These are phyloP conservation scores for Heliangelus exortis DNA, from an alignment of 2,797 vertebrate genomes.

Conservation along the genomic window DNA sequence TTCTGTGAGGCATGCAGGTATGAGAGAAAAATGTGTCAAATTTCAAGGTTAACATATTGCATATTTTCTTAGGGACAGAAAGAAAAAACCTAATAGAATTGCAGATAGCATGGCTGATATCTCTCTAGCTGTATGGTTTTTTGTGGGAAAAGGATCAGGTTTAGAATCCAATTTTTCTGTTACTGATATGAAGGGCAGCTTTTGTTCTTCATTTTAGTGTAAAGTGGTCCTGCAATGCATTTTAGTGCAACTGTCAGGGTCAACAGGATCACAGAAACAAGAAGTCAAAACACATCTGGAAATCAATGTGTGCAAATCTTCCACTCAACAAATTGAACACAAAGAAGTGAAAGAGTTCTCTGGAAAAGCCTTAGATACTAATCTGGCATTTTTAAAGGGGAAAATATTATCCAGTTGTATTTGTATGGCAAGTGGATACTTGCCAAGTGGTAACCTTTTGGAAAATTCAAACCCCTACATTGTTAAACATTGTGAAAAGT, in stretches of 20 bases:
- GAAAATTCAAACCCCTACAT: not conserved
- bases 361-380: not conserved
- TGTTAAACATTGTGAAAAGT: not conserved
- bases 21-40: not conserved
- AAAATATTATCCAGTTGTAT: not conserved
- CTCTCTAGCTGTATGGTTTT: not conserved
- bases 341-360: not conserved
- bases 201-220: not conserved
- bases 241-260: not conserved
- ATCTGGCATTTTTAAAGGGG: not conserved
- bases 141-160: not conserved
- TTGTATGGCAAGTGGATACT: not conserved
- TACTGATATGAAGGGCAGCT: not conserved
- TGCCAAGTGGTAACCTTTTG: not conserved
- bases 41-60: slow-evolving; percentile 30
- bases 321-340: not conserved
- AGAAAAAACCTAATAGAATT: not conserved
- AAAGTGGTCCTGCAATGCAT: not conserved
- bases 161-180: not conserved
- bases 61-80: not conserved
- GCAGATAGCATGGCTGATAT: not conserved
- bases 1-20: not conserved
- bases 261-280: not conserved
- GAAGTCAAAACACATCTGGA: not conserved
- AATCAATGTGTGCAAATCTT: not conserved